Base-by-base conservation (phyloP, 2,113 vertebrate species). In the Siphamia tubifer region DNA sequence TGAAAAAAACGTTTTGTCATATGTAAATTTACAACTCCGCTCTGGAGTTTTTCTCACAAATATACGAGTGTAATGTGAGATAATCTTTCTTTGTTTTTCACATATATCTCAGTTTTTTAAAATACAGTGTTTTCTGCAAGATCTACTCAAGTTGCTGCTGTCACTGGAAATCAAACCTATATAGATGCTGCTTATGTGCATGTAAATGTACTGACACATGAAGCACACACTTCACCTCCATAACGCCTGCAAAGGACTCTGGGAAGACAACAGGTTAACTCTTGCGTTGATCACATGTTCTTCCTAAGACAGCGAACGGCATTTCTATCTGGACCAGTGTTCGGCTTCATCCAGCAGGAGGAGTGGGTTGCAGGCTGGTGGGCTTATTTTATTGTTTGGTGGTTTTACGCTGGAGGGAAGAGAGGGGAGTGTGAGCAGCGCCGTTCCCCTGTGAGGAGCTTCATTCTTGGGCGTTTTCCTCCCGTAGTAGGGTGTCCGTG, bases 401-500 rank as follows among this genome's bases (percentile, higher is more conserved):
- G 60, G 57, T 47, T 51, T 45, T 47, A 51, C 13, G 8, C 34
- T 24, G 20, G 6, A 24, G 58, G 32, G 10, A 19, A 9, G 13
- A 31, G 20, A 19, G 43, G 51, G 39, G 67, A 16, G 20, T n/a
- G 48, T 21, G 62, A 72, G 65, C 51, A 31, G 63, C 13, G 10
- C 16, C 8, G 24, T 35, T 30, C 20, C 38, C 38, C 16, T 6
- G 4, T 28, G 11, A 20, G 27, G 16, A 10, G 30, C 34, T 52
- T 92, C 84, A 94, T 55, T 92, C 85, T 78, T 84, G 89, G 4
- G 57, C 8, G 21, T 23, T 28, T 2, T 60, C 77, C 74, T 76
- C 89, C 8, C 39, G 66, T 5, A 47, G 51, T 2, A 34, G 55
- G 10, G 42, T 4, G 15, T 77, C 76, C 8, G 81, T 61, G 43